Evolutionary conservation across 2,797 vertebrate genomes (phyloP).

Genomic region (Gastrophryne carolinensis): DNA sequence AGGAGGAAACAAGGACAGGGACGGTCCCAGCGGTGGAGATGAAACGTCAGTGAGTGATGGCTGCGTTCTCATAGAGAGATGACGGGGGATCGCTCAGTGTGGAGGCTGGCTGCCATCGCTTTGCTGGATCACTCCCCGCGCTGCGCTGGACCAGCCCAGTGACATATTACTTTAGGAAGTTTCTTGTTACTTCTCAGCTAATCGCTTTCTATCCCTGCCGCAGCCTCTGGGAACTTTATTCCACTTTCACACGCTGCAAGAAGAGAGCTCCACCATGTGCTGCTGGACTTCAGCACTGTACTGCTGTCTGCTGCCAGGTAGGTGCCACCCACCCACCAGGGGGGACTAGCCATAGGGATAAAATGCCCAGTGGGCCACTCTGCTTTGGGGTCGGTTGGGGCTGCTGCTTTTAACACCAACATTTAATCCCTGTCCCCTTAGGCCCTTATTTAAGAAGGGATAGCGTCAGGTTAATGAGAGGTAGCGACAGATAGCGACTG

Average conservation of each 20-base stretch:
- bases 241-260: not conserved
- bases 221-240: not conserved
- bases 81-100: not conserved
- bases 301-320: slow-evolving; percentile 33
- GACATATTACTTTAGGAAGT: slow-evolving; percentile 10
- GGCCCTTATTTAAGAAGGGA: no score
- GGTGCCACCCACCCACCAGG: no score
- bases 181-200: not conserved
- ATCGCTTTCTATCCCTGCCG: not conserved
- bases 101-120: not conserved
- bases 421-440: no score
- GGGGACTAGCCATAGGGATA: no score
- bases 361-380: no score
- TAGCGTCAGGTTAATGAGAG: no score
- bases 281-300: not conserved
- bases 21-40: not conserved
- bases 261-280: not conserved
- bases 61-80: slow-evolving; percentile 7
- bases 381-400: no score
- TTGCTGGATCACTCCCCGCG: not conserved
- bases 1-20: not conserved
- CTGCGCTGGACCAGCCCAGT: not conserved
- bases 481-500: no score
- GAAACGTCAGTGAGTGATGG: not conserved
- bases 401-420: no score